These are phyloP conservation scores for Hypomesus transpacificus DNA, from an alignment of 2,113 vertebrate species.

Conservation along the genomic window DNA sequence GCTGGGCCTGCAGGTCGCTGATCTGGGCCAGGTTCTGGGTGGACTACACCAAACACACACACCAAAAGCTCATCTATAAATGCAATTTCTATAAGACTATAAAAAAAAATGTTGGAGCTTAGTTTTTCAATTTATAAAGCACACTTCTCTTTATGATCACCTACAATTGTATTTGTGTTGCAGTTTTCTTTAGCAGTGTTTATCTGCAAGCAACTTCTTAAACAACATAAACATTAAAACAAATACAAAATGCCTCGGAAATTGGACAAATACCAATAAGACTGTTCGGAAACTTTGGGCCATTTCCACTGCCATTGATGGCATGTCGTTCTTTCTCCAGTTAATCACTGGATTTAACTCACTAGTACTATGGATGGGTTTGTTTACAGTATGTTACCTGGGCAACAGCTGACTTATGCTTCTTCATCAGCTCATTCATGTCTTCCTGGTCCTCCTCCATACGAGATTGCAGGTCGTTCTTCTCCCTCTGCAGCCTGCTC, in stretches of 20 bases:
- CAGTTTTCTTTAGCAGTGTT: too few species aligned
- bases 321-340: too few species aligned
- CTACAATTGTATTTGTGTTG: too few species aligned
- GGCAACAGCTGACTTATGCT: constrained; percentile 91
- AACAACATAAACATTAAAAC: too few species aligned
- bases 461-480: constrained; percentile 91
- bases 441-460: constrained; percentile 98
- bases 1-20: constrained; percentile 90
- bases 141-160: constrained; percentile 14
- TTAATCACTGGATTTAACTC: too few species aligned
- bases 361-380: background rate
- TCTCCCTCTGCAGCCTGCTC: constrained; percentile 93
- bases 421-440: constrained; percentile 98
- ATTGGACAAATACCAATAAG: too few species aligned
- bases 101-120: constrained; percentile 24
- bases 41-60: constrained; percentile 66
- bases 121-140: constrained; percentile 42
- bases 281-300: too few species aligned
- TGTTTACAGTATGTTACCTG: constrained; percentile 75
- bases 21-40: constrained; percentile 93
- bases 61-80: constrained; percentile 30
- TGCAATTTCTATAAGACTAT: constrained; percentile 41
- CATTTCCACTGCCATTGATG: too few species aligned
- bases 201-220: too few species aligned
- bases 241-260: too few species aligned